phyloP scores from a whole-genome alignment of 2,888 invertebrate genomes.

The Caenorhabditis sp. region DNA sequence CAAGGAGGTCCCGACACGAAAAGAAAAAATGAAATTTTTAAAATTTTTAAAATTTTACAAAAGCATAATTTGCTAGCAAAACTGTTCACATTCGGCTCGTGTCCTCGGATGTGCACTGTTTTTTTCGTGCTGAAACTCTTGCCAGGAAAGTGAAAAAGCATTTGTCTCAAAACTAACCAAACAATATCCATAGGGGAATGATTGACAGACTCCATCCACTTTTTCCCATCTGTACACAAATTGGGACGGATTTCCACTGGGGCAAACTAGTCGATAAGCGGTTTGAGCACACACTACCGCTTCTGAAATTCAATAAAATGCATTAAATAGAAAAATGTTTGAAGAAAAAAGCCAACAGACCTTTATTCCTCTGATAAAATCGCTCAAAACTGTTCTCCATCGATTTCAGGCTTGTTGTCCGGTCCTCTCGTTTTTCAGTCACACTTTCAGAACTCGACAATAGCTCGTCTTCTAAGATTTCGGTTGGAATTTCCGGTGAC shows the following conservation, averaged over 20 bases:
- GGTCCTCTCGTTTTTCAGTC: too few species aligned
- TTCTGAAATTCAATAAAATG: conserved; percentile 16
- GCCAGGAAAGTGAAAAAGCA: neutral
- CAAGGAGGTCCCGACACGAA: neutral
- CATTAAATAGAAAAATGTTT: neutral
- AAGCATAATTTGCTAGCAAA: conserved; percentile 45
- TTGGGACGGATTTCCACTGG: conserved; percentile 52
- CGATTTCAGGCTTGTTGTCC: conserved; percentile 18
- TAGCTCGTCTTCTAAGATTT: too few species aligned
- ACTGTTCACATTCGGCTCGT: conserved; percentile 54
- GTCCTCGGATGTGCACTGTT: conserved; percentile 61
- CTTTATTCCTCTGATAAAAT: conserved; percentile 29
- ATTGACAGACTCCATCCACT: conserved; percentile 58
- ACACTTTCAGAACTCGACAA: too few species aligned
- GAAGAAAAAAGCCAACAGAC: neutral
- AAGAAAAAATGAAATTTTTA: neutral
- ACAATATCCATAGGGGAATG: conserved; percentile 64
- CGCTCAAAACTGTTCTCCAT: conserved; percentile 34
- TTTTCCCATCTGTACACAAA: conserved; percentile 65
- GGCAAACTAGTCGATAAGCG: conserved; percentile 47
- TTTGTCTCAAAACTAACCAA: conserved; percentile 30
- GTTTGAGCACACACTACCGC: conserved; percentile 37
- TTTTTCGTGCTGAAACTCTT: conserved; percentile 45
- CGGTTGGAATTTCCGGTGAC: too few species aligned
- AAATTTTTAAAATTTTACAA: neutral